Conservation (phyloP, 1,140 invertebrate genomes). For the Phenacoccus solenopsis region DNA sequence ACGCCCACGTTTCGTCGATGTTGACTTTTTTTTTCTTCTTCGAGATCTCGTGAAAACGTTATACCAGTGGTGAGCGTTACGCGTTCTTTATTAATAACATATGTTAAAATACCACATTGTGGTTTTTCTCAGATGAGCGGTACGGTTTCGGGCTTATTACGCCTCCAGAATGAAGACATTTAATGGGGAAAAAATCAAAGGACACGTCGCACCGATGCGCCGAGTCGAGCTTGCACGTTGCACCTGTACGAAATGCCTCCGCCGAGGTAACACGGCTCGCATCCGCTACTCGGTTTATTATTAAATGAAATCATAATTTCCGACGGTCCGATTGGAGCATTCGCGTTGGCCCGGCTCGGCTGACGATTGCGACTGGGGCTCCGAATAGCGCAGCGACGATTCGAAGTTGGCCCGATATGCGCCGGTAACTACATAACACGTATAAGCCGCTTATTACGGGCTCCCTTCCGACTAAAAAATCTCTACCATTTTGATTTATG, state of each 20-base stretch:
- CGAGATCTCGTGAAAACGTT: background rate
- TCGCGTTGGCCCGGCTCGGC: too few relatives aligned
- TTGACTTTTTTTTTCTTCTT: background rate
- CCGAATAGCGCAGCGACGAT: background rate
- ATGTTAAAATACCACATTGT: slow-evolving; percentile 3
- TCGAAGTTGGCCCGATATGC: slow-evolving; percentile 9
- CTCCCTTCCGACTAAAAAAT: slow-evolving; percentile 13
- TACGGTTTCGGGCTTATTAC: background rate
- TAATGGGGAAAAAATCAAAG: background rate
- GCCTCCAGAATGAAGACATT: background rate
- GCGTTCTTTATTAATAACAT: background rate
- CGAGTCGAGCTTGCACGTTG: background rate
- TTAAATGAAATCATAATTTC: too few relatives aligned
- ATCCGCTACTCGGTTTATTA: too few relatives aligned
- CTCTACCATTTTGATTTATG: slow-evolving; percentile 15
- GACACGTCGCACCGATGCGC: background rate
- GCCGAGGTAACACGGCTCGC: too few relatives aligned
- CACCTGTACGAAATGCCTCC: too few relatives aligned
- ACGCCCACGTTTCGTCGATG: too few relatives aligned
- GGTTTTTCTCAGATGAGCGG: background rate
- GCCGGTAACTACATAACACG: slow-evolving; percentile 16
- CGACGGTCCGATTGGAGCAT: too few relatives aligned
- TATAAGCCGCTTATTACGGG: slow-evolving; percentile 2
- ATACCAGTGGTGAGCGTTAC: background rate
- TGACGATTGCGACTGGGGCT: too few relatives aligned